These are phyloP conservation scores for Brachionus asplanchnoidis DNA, from an alignment of 1,140 invertebrate genomes.

Conservation along the genomic window DNA sequence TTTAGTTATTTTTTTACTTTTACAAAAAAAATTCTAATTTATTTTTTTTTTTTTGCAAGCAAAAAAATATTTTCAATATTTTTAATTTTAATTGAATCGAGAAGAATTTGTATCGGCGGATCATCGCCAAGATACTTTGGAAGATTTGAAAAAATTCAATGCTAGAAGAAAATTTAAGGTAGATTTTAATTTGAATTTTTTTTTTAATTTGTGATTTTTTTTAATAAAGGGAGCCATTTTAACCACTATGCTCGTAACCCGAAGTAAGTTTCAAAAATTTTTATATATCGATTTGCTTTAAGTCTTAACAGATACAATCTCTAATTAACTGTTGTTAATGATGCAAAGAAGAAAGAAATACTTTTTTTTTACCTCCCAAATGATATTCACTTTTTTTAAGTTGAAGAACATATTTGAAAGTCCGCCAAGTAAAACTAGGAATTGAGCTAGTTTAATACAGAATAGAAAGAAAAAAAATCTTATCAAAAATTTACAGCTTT, in stretches of 20 bases:
- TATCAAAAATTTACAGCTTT: not conserved
- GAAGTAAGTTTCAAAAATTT: conserved; percentile 73
- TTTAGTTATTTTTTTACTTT: too few species aligned
- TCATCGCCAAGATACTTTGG: conserved; percentile 98
- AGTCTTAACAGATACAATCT: not conserved
- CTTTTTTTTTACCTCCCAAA: not conserved
- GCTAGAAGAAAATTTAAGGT: conserved; percentile 94
- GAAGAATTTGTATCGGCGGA: conserved; percentile 95
- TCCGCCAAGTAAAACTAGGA: not conserved
- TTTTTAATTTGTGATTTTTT: conserved; percentile 38
- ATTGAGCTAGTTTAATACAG: not conserved
- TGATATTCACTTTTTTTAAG: conserved; percentile 15
- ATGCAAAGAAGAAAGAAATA: not conserved
- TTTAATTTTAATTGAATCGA: conserved; percentile 71
- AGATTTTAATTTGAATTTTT: not conserved
- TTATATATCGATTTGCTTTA: not conserved
- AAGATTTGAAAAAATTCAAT: conserved; percentile 99
- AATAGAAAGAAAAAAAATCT: not conserved
- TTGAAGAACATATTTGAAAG: not conserved
- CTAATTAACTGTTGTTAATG: not conserved
- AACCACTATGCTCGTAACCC: conserved; percentile 97
- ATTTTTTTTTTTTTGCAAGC: too few species aligned
- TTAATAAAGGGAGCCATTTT: conserved; percentile 84
- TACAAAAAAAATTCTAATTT: too few species aligned
- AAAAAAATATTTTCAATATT: not conserved